Evolutionary conservation across 1,140 invertebrate genomes (phyloP).

Genomic region (Drosophila melanica): DNA sequence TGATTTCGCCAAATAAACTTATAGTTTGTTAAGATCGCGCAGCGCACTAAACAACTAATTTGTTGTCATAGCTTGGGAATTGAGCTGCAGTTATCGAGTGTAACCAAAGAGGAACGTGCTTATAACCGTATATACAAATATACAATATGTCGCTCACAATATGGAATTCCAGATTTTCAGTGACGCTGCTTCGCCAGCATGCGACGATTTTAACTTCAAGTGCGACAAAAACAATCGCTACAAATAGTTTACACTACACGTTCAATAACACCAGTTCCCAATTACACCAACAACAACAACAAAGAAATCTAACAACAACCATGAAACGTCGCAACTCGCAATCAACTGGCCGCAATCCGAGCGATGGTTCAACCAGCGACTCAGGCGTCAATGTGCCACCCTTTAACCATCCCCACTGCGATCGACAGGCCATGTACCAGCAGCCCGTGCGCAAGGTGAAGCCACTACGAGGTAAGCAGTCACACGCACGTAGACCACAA

Average conservation of each 20-base stretch:
- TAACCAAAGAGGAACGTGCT: conserved; percentile 19
- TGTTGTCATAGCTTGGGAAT: conserved; percentile 9
- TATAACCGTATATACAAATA: conserved; percentile 2
- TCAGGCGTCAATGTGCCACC: conserved; percentile 19
- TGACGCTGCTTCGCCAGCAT: conserved; percentile 68
- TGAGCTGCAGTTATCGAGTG: conserved; percentile 5
- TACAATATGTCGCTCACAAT: conserved; percentile 59
- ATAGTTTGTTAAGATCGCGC: conserved; percentile 10
- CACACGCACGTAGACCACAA: not conserved
- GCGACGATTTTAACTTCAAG: conserved; percentile 67
- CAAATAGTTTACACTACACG: conserved; percentile 32
- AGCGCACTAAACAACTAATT: conserved; percentile 46
- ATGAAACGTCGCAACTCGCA: conserved; percentile 11
- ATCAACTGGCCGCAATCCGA: not conserved
- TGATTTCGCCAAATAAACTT: conserved; percentile 27
- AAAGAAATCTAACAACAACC: conserved; percentile 9
- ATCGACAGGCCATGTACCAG: conserved; percentile 62
- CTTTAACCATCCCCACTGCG: conserved; percentile 64
- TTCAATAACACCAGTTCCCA: conserved; percentile 20
- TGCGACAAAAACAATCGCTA: conserved; percentile 18
- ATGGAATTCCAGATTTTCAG: conserved; percentile 70
- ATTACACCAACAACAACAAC: conserved; percentile 17
- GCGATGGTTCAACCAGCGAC: conserved; percentile 19
- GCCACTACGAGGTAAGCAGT: conserved; percentile 54
- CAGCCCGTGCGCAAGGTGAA: conserved; percentile 50